Evolutionary conservation across 2,797 vertebrate genomes (phyloP).

Genomic region (Lepilemur ruficaudatus): DNA sequence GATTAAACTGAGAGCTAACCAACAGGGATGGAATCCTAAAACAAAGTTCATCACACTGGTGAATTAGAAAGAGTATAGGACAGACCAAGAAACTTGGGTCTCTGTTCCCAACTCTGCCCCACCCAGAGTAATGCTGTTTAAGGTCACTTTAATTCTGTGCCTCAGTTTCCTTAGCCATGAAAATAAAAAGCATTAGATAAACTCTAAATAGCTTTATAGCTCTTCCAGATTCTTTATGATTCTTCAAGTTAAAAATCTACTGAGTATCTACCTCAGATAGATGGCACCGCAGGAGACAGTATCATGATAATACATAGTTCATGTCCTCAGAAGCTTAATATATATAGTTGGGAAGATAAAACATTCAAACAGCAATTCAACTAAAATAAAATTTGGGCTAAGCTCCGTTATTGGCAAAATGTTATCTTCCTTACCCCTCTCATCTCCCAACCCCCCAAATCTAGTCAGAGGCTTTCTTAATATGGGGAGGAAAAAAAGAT

Average conservation of each 20-base stretch:
- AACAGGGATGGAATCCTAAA: not conserved
- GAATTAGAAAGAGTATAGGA: not conserved
- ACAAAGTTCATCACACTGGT: not conserved
- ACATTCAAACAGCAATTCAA: not conserved
- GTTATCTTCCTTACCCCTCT: not conserved
- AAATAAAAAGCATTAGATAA: not conserved
- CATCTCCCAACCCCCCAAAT: not conserved
- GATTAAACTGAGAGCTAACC: not conserved
- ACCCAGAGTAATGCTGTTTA: not conserved
- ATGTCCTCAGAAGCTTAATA: not conserved
- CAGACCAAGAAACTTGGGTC: not conserved
- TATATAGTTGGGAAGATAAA: not conserved
- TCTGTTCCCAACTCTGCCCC: not conserved
- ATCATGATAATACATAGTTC: not conserved
- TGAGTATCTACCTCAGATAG: not conserved
- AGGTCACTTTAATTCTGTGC: not conserved
- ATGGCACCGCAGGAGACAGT: not conserved
- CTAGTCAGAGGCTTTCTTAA: conserved; percentile 14
- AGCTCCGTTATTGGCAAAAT: not conserved
- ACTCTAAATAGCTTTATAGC: not conserved
- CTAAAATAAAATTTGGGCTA: conserved; percentile 10
- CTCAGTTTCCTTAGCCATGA: not conserved
- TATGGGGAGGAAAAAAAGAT: not conserved
- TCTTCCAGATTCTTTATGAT: not conserved
- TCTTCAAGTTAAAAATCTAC: conserved; percentile 31